phyloP scores from a whole-genome alignment of 2,888 invertebrate species.

The Tetramorium bicarinatum region DNA sequence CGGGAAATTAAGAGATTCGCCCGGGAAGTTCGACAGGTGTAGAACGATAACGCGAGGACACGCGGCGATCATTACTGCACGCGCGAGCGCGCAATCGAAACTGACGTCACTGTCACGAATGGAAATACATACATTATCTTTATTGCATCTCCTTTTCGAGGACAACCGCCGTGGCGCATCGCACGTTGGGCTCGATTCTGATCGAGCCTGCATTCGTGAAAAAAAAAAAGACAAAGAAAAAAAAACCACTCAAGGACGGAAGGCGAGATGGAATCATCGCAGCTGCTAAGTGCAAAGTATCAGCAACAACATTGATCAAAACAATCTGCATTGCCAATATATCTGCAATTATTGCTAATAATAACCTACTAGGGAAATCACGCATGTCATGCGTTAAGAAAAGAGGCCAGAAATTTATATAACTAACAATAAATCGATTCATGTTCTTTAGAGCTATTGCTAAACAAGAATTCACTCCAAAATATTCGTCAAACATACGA shows the following conservation, averaged over 20 bases:
- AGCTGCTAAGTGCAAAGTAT: neutral
- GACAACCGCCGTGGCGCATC: slow-evolving; percentile 63
- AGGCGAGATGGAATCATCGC: slow-evolving; percentile 36
- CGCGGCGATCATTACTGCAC: slow-evolving; percentile 43
- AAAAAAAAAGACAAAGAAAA: slow-evolving; percentile 43
- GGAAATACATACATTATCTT: slow-evolving; percentile 74
- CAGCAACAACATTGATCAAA: neutral
- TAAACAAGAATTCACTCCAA: neutral
- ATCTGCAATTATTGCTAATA: neutral
- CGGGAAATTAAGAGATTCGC: neutral
- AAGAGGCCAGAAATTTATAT: neutral
- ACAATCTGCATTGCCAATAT: neutral
- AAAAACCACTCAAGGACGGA: slow-evolving; percentile 66
- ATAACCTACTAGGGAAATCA: neutral
- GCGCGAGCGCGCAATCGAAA: slow-evolving; percentile 67
- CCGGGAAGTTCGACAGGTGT: slow-evolving; percentile 22
- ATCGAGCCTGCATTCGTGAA: slow-evolving; percentile 59
- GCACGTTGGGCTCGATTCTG: slow-evolving; percentile 56
- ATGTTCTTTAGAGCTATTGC: neutral
- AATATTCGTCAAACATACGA: neutral
- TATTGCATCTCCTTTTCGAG: slow-evolving; percentile 75
- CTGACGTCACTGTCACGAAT: slow-evolving; percentile 69
- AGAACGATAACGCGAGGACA: neutral
- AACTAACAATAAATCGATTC: neutral
- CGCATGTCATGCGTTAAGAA: neutral